phyloP scores from a whole-genome alignment of 1,140 invertebrate species.

The Drosophila nikananu region DNA sequence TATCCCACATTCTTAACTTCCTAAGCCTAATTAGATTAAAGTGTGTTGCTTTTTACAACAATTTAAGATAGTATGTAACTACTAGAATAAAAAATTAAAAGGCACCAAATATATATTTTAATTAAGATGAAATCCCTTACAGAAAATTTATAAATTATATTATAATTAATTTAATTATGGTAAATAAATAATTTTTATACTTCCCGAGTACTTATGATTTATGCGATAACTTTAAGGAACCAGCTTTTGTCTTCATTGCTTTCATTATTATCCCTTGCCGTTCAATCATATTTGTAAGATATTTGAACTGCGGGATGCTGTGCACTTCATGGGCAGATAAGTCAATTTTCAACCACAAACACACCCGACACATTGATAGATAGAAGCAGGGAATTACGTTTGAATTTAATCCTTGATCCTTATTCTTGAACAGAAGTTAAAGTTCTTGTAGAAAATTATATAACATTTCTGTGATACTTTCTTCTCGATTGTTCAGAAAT shows the following conservation, averaged over 20 bases:
- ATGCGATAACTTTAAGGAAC: constrained; percentile 9
- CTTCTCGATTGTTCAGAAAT: too few species aligned
- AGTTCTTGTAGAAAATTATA: not conserved
- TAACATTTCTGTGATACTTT: too few species aligned
- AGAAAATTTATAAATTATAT: too few species aligned
- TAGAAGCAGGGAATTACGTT: not conserved
- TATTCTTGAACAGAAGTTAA: not conserved
- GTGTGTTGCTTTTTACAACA: too few species aligned
- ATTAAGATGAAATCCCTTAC: too few species aligned
- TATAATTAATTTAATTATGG: too few species aligned
- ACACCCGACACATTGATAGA: constrained; percentile 19
- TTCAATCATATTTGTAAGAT: constrained; percentile 4
- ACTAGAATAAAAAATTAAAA: too few species aligned
- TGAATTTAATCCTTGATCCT: not conserved
- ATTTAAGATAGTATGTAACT: too few species aligned
- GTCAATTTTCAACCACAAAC: constrained; percentile 27
- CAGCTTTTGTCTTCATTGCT: not conserved
- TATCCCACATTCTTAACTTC: too few species aligned
- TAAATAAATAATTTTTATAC: too few species aligned
- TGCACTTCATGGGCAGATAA: constrained; percentile 9
- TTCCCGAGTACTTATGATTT: not conserved
- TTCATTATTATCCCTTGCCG: constrained; percentile 1
- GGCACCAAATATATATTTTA: too few species aligned
- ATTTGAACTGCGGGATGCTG: constrained; percentile 1
- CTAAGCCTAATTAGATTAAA: too few species aligned